Conservation (phyloP, 2,888 invertebrate species). For the Pyrrhosoma nymphula region DNA sequence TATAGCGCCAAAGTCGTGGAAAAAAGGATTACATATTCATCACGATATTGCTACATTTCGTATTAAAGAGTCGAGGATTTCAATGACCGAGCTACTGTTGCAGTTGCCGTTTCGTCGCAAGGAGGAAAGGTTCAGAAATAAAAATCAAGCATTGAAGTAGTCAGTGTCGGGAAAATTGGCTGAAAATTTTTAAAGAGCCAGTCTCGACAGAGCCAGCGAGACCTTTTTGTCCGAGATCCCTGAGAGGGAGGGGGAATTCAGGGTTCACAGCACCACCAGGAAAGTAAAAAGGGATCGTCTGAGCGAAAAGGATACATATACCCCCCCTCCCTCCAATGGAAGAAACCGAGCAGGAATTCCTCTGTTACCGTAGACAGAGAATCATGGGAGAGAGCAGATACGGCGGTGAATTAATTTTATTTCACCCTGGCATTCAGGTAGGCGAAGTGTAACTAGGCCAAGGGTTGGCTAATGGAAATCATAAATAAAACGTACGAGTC, state of each 20-base stretch:
- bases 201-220: background rate
- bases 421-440: background rate
- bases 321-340: background rate
- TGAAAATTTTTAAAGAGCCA: background rate
- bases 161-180: background rate
- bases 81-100: no score
- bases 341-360: background rate
- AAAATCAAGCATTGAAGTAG: background rate
- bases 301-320: background rate
- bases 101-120: no score
- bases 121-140: background rate
- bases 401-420: background rate
- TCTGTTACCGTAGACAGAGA: background rate
- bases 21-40: no score
- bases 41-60: no score
- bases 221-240: background rate
- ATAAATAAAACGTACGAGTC: background rate
- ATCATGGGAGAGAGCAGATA: background rate
- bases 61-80: no score
- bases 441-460: conserved; percentile 2
- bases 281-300: background rate
- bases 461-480: conserved; percentile 9
- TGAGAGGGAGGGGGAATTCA: background rate
- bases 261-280: background rate
- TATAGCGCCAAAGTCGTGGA: no score